Evolutionary conservation across 2,888 invertebrate species (phyloP).

Genomic region (Leptarthrus brevirostris): DNA sequence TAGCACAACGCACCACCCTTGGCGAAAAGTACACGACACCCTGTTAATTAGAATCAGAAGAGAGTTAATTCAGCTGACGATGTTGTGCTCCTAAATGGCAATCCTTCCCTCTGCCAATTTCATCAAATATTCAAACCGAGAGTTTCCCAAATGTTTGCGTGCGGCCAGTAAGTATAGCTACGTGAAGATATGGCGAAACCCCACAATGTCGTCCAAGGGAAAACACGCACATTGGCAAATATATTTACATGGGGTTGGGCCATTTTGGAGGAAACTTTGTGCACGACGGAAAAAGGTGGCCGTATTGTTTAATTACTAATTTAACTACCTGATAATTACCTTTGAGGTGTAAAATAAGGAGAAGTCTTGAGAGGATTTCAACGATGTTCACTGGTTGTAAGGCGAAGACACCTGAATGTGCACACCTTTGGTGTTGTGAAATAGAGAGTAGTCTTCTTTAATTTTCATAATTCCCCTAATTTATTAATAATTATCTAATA

Average conservation of each 20-base stretch:
- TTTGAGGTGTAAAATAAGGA: slow-evolving; percentile 33
- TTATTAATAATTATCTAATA: too few species aligned
- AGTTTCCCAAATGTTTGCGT: slow-evolving; percentile 32
- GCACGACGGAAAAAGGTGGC: slow-evolving; percentile 19
- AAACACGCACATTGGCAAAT: not conserved
- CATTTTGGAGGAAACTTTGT: slow-evolving; percentile 17
- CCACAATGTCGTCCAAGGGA: not conserved
- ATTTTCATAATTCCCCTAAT: too few species aligned
- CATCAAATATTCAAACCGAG: slow-evolving; percentile 44
- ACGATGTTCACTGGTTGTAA: too few species aligned
- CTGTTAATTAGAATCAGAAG: slow-evolving; percentile 38
- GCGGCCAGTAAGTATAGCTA: not conserved
- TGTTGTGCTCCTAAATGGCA: not conserved
- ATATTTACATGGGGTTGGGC: not conserved
- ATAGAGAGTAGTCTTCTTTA: too few species aligned
- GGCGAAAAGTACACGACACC: slow-evolving; percentile 20
- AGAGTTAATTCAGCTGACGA: slow-evolving; percentile 37
- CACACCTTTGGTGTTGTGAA: too few species aligned
- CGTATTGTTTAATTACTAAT: slow-evolving; percentile 42
- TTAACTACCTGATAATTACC: slow-evolving; percentile 43
- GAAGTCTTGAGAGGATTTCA: too few species aligned
- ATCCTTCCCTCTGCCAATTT: slow-evolving; percentile 4
- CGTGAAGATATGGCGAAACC: not conserved
- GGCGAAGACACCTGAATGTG: too few species aligned
- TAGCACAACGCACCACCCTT: not conserved